A percentile compares a stretch with the other conserved stretches of the same genome.
Evolutionary conservation across 2,888 invertebrate species (phyloP).

Genomic region (Apotomis betuletana): DNA sequence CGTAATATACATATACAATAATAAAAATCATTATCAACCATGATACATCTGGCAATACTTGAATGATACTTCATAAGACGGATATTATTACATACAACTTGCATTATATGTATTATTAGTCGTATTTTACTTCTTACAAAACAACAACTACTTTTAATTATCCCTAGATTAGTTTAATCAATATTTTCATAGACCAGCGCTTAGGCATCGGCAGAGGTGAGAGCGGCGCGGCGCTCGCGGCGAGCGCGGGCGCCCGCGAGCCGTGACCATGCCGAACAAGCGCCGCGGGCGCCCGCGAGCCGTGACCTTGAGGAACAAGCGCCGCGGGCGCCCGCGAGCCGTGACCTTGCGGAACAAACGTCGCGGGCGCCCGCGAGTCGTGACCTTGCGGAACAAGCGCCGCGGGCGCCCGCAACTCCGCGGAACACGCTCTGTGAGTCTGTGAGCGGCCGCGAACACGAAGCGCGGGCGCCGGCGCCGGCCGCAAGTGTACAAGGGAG

Average conservation of each 20-base stretch:
- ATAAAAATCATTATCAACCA: constrained; percentile 80
- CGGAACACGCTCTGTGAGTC: neutral
- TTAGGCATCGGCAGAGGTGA: constrained; percentile 62
- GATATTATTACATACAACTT: constrained; percentile 77
- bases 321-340: constrained; percentile 3
- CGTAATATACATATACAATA: constrained; percentile 72
- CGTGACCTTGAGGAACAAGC: constrained; percentile 5
- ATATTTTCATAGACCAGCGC: constrained; percentile 72
- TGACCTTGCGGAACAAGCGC: constrained; percentile 1
- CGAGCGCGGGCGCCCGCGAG: constrained; percentile 6
- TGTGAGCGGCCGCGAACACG: neutral
- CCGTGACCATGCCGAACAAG: neutral
- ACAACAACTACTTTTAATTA: constrained; percentile 80
- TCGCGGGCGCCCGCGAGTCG: neutral
- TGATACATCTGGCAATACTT: constrained; percentile 70
- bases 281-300: constrained; percentile 8
- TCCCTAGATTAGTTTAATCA: constrained; percentile 69
- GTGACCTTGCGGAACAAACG: neutral
- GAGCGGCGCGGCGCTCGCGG: constrained; percentile 22
- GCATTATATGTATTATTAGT: constrained; percentile 77
- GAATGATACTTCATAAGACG: constrained; percentile 80
- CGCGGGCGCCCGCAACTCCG: constrained; percentile 7
- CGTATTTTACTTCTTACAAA: constrained; percentile 80
- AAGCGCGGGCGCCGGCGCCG: constrained; percentile 18
- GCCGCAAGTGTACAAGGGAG: neutral